phyloP scores from a whole-genome alignment of 2,888 invertebrate species.

The Macaria liturata region DNA sequence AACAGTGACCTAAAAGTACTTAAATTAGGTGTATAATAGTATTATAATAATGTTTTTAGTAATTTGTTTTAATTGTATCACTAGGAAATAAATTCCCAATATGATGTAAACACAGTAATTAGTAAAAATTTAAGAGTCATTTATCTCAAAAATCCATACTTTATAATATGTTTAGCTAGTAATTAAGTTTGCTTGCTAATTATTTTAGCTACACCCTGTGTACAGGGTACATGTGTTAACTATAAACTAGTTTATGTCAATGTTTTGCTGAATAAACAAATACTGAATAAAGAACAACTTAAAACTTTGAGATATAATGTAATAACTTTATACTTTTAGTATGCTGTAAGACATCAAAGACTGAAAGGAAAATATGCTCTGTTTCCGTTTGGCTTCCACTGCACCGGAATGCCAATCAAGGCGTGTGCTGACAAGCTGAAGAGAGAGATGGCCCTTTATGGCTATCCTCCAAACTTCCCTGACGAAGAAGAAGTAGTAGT shows the following conservation, averaged over 20 bases:
- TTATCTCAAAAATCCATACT: too few species aligned
- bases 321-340: conserved; percentile 76
- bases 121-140: too few species aligned
- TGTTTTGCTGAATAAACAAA: background rate
- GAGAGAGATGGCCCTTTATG: conserved; percentile 95
- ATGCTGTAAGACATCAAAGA: conserved; percentile 95
- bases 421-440: conserved; percentile 99
- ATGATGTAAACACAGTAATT: too few species aligned
- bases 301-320: background rate
- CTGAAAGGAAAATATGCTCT: conserved; percentile 94
- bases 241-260: too few species aligned
- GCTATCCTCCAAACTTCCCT: conserved; percentile 96
- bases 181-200: background rate
- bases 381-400: conserved; percentile 99
- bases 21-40: too few species aligned
- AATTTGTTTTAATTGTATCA: too few species aligned
- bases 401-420: conserved; percentile 99
- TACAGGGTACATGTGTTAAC: too few species aligned
- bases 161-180: too few species aligned
- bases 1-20: too few species aligned
- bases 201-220: too few species aligned
- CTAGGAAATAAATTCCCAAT: too few species aligned
- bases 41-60: too few species aligned
- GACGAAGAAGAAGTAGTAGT: conserved; percentile 75
- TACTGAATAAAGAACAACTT: background rate